Conservation (phyloP, 2,113 vertebrate genomes). For the Varanus salvator region DNA sequence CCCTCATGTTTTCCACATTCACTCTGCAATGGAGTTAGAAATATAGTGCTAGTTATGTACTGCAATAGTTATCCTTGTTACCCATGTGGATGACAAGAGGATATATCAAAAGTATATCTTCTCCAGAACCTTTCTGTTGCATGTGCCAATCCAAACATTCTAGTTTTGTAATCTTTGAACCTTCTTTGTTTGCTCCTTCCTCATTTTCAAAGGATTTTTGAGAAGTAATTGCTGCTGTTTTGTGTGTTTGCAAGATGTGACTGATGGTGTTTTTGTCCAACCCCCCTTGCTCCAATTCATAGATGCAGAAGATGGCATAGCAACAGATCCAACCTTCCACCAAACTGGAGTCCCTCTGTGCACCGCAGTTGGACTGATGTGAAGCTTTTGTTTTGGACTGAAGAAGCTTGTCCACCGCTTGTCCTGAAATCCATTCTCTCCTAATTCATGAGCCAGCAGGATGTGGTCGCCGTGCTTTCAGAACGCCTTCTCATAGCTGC, state of each 20-base stretch:
- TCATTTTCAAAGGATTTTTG: rapidly evolving
- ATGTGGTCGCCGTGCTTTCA: slow-evolving; percentile 94
- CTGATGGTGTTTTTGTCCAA: slow-evolving; percentile 71
- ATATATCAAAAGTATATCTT: neutral
- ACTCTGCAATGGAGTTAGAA: slow-evolving; percentile 7
- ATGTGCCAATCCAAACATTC: neutral
- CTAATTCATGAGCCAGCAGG: slow-evolving; percentile 99
- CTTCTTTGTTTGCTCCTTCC: slow-evolving; percentile 12
- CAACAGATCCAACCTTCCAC: slow-evolving; percentile 40
- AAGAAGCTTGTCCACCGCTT: slow-evolving; percentile 61
- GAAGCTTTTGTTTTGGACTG: slow-evolving; percentile 65
- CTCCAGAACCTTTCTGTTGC: neutral
- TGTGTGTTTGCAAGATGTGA: slow-evolving; percentile 31
- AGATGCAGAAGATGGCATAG: slow-evolving; percentile 84
- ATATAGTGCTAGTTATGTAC: neutral
- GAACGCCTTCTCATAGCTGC: slow-evolving; percentile 97
- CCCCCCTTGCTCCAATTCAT: slow-evolving; percentile 46
- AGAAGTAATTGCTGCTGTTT: slow-evolving; percentile 46
- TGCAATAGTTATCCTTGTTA: neutral
- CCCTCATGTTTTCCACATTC: slow-evolving; percentile 14
- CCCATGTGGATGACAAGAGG: neutral
- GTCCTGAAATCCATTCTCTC: slow-evolving; percentile 75
- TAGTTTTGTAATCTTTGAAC: neutral
- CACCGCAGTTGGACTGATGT: slow-evolving; percentile 61
- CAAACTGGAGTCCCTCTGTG: slow-evolving; percentile 48